phyloP scores from a whole-genome alignment of 2,113 vertebrate genomes.

The Bucco capensis region DNA sequence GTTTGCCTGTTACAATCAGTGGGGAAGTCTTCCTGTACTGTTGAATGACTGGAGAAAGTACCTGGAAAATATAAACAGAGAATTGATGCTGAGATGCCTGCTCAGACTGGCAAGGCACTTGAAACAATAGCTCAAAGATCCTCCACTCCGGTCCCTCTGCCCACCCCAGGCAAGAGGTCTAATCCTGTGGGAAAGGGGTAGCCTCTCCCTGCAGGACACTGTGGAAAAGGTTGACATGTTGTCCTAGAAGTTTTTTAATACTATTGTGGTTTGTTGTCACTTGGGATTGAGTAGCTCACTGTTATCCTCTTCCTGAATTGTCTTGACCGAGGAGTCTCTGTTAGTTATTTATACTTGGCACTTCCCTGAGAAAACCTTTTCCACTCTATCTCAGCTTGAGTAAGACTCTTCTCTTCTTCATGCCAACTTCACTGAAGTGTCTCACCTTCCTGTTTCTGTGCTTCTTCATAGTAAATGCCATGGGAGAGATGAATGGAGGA shows the following conservation, averaged over 20 bases:
- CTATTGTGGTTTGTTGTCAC: background rate
- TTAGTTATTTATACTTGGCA: background rate
- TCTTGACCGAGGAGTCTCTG: background rate
- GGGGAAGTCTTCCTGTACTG: background rate
- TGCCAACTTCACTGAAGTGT: background rate
- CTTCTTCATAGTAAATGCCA: background rate
- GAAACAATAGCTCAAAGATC: background rate
- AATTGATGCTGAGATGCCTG: background rate
- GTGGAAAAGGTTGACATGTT: background rate
- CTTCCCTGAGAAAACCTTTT: background rate
- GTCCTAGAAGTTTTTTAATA: background rate
- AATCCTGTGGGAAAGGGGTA: background rate
- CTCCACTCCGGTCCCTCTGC: background rate
- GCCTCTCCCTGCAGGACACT: background rate
- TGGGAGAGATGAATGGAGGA: background rate
- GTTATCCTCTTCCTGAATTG: constrained; percentile 6
- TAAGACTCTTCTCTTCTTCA: background rate
- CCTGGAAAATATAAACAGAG: background rate
- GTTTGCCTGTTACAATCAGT: background rate
- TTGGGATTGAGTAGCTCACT: background rate
- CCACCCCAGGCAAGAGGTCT: background rate
- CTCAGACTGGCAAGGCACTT: background rate
- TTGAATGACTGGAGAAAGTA: background rate
- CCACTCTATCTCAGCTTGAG: background rate
- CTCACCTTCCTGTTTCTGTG: background rate